Evolutionary conservation across 1,140 invertebrate genomes (phyloP).

Genomic region (Ctenoplectra terminalis): DNA sequence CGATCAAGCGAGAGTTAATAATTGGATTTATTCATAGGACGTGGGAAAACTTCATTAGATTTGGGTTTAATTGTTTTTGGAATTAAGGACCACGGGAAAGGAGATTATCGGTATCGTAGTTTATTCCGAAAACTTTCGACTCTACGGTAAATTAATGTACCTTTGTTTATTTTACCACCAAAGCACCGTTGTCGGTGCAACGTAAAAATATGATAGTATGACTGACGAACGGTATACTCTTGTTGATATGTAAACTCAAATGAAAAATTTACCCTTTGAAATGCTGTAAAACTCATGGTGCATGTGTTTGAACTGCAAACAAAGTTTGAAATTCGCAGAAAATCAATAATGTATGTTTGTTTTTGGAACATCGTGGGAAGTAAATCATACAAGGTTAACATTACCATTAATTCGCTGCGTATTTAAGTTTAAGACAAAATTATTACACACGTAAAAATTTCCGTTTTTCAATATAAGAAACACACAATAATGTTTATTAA

Average conservation of each 20-base stretch:
- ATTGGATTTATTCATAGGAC: conserved; percentile 51
- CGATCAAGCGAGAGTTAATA: conserved; percentile 56
- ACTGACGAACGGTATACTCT: conserved; percentile 22
- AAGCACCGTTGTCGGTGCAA: background rate
- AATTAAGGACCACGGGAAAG: background rate
- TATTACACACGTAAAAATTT: background rate
- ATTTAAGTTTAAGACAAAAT: background rate
- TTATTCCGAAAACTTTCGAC: conserved; percentile 17
- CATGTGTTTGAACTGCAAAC: background rate
- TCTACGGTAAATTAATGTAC: background rate
- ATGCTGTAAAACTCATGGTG: background rate
- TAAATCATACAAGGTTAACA: background rate
- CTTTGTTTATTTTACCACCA: background rate
- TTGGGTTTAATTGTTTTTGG: conserved; percentile 25
- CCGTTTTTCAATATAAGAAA: background rate
- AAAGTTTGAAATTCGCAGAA: background rate
- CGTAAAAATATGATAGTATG: conserved; percentile 39
- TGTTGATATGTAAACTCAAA: conserved; percentile 9
- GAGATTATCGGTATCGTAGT: conserved; percentile 6
- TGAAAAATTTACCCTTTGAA: background rate
- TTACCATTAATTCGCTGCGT: background rate
- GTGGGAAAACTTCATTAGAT: conserved; percentile 38
- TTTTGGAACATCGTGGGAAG: background rate
- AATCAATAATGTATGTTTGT: conserved; percentile 20
- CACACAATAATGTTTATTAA: accelerated